phyloP scores from a whole-genome alignment of 1,140 invertebrate genomes.

The Cyrtorhinus lividipennis region DNA sequence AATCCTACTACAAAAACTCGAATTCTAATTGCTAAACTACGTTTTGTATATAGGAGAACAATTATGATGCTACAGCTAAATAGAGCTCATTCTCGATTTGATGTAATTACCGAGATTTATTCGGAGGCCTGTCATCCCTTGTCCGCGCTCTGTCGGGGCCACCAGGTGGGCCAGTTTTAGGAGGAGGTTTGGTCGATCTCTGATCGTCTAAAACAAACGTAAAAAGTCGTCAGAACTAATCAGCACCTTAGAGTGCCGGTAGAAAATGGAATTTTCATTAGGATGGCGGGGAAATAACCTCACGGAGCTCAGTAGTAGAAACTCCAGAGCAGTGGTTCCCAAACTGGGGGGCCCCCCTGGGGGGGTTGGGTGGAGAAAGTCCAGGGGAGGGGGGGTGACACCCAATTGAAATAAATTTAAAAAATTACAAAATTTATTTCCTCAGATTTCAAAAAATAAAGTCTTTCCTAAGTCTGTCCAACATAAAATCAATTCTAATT shows the following conservation, averaged over 20 bases:
- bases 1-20: background rate
- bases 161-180: background rate
- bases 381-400: no score
- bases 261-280: background rate
- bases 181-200: background rate
- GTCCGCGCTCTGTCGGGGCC: background rate
- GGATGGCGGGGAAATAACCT: no score
- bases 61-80: background rate
- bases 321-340: no score
- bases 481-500: no score
- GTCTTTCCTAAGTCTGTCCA: no score
- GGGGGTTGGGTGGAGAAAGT: no score
- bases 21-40: background rate
- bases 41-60: no score
- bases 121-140: background rate
- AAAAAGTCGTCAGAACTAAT: background rate
- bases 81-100: background rate
- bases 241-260: background rate
- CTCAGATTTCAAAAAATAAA: no score
- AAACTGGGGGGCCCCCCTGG: no score
- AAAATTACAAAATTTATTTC: no score
- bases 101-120: constrained; percentile 2
- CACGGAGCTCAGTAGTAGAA: no score
- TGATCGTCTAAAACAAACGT: constrained; percentile 6
- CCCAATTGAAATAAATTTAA: no score